Percentiles rank a stretch among this genome's conserved stretches.
These are phyloP conservation scores for Dicrurus megarhynchus DNA, from an alignment of 2,113 vertebrate genomes.

Conservation along the genomic window DNA sequence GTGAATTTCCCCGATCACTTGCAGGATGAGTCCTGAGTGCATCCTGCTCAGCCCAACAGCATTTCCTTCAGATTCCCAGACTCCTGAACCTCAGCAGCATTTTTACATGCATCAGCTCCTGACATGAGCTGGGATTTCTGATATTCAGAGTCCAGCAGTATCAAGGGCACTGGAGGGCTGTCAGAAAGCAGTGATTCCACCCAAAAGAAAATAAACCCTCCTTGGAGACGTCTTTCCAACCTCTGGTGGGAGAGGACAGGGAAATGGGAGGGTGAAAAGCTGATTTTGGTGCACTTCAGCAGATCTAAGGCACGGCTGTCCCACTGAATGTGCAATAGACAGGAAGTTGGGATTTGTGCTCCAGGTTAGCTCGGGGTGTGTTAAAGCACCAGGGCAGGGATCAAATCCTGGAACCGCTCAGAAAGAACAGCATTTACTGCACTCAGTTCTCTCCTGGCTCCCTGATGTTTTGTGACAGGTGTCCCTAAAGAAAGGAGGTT, in stretches of 20 bases:
- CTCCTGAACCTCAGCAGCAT: neutral
- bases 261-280: neutral
- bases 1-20: neutral
- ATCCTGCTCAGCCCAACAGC: neutral
- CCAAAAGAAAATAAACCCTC: neutral
- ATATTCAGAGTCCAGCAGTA: neutral
- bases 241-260: neutral
- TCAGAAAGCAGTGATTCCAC: neutral
- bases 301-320: neutral
- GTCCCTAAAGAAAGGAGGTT: neutral
- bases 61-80: neutral
- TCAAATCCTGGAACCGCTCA: neutral
- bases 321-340: accelerated
- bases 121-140: neutral
- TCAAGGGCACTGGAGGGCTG: neutral
- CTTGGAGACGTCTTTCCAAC: neutral
- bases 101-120: neutral
- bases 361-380: neutral
- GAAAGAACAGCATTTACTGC: neutral
- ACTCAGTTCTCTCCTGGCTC: neutral
- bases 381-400: neutral
- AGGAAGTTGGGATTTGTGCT: neutral
- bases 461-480: neutral
- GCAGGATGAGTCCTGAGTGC: neutral
- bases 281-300: neutral